Conservation (phyloP, 2,888 invertebrate genomes). For the Drosophila longiperda region DNA sequence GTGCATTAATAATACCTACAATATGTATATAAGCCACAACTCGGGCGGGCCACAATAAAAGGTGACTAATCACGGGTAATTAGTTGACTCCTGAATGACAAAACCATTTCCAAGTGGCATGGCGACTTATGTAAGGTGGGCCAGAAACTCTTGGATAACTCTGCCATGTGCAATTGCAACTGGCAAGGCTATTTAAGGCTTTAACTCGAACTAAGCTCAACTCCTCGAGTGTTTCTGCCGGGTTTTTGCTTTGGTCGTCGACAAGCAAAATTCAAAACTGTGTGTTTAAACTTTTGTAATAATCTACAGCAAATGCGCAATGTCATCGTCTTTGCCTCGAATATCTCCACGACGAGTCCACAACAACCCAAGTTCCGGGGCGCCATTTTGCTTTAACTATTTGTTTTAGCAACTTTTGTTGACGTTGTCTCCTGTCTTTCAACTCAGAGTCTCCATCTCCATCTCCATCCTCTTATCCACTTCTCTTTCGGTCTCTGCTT, state of each 20-base stretch:
- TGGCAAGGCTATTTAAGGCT: constrained; percentile 67
- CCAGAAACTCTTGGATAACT: constrained; percentile 45
- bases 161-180: constrained; percentile 59
- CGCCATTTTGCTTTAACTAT: constrained; percentile 75
- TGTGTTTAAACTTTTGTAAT: constrained; percentile 78
- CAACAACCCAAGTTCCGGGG: constrained; percentile 62
- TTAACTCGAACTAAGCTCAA: constrained; percentile 51
- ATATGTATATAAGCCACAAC: not conserved
- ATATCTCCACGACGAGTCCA: constrained; percentile 17
- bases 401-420: constrained; percentile 75
- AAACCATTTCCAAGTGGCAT: not conserved
- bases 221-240: constrained; percentile 39
- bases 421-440: constrained; percentile 59
- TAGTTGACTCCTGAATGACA: constrained; percentile 15
- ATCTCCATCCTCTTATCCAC: not conserved
- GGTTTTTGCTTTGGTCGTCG: constrained; percentile 34
- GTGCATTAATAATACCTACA: not conserved
- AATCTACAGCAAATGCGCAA: constrained; percentile 77
- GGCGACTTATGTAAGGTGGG: constrained; percentile 42
- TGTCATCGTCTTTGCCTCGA: constrained; percentile 65
- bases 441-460: constrained; percentile 13
- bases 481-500: not conserved
- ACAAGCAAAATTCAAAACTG: constrained; percentile 66
- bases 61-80: constrained; percentile 12
- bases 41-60: not conserved